Conservation (phyloP, 2,888 invertebrate species). For the Lepidocyrtinus sp. region DNA sequence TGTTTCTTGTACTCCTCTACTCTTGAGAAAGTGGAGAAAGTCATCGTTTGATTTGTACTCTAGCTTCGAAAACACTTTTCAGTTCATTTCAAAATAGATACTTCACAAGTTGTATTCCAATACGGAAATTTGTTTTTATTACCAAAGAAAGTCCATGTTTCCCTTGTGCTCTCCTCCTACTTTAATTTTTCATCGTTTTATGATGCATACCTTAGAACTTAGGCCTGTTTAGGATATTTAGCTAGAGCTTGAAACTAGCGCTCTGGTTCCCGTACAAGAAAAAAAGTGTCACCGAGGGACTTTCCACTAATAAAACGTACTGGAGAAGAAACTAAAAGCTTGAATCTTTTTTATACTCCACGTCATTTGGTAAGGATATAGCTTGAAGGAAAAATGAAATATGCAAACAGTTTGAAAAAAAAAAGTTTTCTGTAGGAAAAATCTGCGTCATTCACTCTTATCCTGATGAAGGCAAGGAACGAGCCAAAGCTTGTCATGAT, state of each 20-base stretch:
- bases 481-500: neutral
- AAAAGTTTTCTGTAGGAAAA: slow-evolving; percentile 20
- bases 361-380: slow-evolving; percentile 2
- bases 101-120: too few relatives aligned
- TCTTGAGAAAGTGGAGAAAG: too few relatives aligned
- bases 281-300: slow-evolving; percentile 30
- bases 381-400: slow-evolving; percentile 28
- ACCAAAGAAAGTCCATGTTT: too few relatives aligned
- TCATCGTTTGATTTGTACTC: too few relatives aligned
- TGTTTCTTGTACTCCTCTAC: too few relatives aligned
- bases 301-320: neutral
- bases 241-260: neutral
- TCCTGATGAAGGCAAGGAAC: slow-evolving; percentile 1
- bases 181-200: neutral
- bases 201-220: neutral
- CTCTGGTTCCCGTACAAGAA: neutral
- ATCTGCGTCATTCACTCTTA: slow-evolving; percentile 34
- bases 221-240: neutral
- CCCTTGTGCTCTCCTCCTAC: neutral
- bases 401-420: slow-evolving; percentile 35
- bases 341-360: neutral
- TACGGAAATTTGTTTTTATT: too few relatives aligned
- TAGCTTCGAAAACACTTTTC: too few relatives aligned
- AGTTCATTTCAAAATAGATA: too few relatives aligned
- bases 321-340: neutral